A percentile compares a stretch with the other conserved stretches of the same genome.
These are phyloP conservation scores for Sarcophilus harrisii DNA, from an alignment of 2,797 vertebrate species.

Conservation along the genomic window DNA sequence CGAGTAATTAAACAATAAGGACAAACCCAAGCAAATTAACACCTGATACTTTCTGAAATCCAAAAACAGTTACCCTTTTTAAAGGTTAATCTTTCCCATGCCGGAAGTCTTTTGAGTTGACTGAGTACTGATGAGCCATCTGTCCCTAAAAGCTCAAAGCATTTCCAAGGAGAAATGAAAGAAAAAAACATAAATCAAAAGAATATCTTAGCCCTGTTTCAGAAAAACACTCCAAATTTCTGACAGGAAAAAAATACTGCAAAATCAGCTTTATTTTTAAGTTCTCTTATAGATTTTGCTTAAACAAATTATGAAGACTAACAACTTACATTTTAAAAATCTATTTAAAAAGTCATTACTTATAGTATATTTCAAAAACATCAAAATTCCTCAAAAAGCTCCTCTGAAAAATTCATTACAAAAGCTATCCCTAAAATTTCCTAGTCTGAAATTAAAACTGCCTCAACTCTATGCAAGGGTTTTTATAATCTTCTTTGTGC, in stretches of 20 bases:
- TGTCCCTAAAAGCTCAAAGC: neutral
- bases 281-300: neutral
- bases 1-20: neutral
- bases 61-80: neutral
- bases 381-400: neutral
- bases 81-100: neutral
- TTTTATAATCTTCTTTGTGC: neutral
- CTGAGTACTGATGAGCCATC: neutral
- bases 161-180: neutral
- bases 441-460: neutral
- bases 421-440: neutral
- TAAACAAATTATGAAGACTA: neutral
- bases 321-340: neutral
- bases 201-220: neutral
- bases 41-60: neutral
- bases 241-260: neutral
- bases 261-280: neutral
- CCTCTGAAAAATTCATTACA: neutral
- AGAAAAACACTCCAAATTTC: neutral
- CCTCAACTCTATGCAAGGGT: neutral
- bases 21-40: constrained; percentile 1
- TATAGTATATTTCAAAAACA: neutral
- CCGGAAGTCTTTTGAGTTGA: neutral
- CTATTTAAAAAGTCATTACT: neutral
- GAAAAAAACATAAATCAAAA: neutral